Evolutionary conservation across 2,113 vertebrate genomes (phyloP).

Genomic region (Megalops atlanticus): DNA sequence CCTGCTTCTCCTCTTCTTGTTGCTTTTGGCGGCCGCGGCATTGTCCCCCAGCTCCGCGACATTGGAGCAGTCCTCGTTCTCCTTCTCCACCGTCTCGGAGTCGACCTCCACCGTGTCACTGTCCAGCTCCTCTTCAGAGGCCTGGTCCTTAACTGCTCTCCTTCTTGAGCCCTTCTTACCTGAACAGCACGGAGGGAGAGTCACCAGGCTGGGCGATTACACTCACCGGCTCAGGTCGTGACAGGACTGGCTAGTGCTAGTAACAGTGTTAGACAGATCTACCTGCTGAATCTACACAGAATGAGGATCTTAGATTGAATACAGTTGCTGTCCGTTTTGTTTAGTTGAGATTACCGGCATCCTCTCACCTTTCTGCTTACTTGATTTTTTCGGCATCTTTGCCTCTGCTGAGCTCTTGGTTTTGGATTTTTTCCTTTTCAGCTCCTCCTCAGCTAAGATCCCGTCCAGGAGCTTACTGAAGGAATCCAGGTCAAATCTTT

Average conservation of each 20-base stretch:
- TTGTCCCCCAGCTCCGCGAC: constrained; percentile 34
- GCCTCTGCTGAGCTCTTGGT: constrained; percentile 62
- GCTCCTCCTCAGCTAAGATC: constrained; percentile 81
- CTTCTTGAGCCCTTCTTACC: constrained; percentile 44
- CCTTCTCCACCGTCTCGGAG: constrained; percentile 69
- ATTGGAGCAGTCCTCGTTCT: constrained; percentile 74
- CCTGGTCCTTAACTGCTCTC: constrained; percentile 51
- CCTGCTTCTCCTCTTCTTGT: constrained; percentile 63
- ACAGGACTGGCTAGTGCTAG: too few species aligned
- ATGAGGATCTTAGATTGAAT: neutral
- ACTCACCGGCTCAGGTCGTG: neutral
- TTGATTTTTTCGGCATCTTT: constrained; percentile 50
- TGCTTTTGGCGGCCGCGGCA: constrained; percentile 57
- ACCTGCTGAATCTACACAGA: too few species aligned
- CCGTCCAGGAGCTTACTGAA: constrained; percentile 87
- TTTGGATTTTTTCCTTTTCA: constrained; percentile 73
- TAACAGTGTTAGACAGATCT: too few species aligned
- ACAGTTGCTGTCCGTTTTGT: neutral
- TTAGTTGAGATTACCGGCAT: neutral
- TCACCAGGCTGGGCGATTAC: neutral
- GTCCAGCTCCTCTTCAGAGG: constrained; percentile 39
- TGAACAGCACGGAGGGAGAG: constrained; percentile 11
- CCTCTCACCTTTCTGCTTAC: constrained; percentile 69
- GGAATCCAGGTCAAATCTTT: constrained; percentile 88
- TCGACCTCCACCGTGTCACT: constrained; percentile 60